phyloP scores from a whole-genome alignment of 2,113 vertebrate species.

The Coracopsis vasa region DNA sequence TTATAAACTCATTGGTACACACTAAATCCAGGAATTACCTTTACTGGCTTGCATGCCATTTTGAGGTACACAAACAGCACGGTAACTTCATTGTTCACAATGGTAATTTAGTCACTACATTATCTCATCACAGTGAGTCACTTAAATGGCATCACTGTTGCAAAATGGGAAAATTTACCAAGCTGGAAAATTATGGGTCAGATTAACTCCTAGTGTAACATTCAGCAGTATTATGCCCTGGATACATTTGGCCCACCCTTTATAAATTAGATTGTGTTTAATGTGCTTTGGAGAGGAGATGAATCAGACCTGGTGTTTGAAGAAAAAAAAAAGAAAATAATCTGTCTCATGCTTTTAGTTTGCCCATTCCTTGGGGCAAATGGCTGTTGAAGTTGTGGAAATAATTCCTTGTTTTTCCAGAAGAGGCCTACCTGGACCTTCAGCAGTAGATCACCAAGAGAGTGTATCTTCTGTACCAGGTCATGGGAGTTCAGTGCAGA shows the following conservation, averaged over 20 bases:
- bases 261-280: slow-evolving; percentile 58
- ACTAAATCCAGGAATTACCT: slow-evolving; percentile 30
- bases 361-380: slow-evolving; percentile 59
- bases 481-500: slow-evolving; percentile 67
- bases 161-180: slow-evolving; percentile 69
- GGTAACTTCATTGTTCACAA: slow-evolving; percentile 63
- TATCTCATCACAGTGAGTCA: slow-evolving; percentile 68
- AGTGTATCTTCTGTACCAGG: slow-evolving; percentile 54
- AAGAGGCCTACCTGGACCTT: slow-evolving; percentile 58
- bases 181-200: slow-evolving; percentile 66
- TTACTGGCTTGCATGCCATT: slow-evolving; percentile 15
- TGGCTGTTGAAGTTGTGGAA: slow-evolving; percentile 55
- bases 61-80: slow-evolving; percentile 41
- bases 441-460: slow-evolving; percentile 50
- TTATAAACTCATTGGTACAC: not conserved
- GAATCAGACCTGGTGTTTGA: slow-evolving; percentile 30
- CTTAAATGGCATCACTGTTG: slow-evolving; percentile 62
- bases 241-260: slow-evolving; percentile 64
- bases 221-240: slow-evolving; percentile 63
- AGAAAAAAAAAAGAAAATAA: not conserved
- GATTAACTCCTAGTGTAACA: slow-evolving; percentile 62
- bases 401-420: slow-evolving; percentile 56
- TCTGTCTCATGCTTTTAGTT: slow-evolving; percentile 48
- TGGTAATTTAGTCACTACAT: slow-evolving; percentile 64
- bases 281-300: slow-evolving; percentile 45